phyloP scores from a whole-genome alignment of 2,797 vertebrate species.

The Pantherophis vulpinus region DNA sequence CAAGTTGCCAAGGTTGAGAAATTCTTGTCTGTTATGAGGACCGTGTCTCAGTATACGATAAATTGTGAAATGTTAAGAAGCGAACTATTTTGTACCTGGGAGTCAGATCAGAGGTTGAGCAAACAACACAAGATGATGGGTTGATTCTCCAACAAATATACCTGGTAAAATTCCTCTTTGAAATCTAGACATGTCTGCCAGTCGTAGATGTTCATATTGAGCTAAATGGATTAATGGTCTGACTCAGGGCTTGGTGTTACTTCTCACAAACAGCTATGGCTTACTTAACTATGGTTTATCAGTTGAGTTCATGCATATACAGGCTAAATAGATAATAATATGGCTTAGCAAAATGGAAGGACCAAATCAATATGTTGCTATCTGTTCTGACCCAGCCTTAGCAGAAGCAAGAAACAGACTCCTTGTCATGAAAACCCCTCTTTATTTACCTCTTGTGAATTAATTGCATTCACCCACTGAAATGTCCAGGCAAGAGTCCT shows the following conservation, averaged over 20 bases:
- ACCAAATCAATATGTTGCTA: neutral
- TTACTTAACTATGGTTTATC: neutral
- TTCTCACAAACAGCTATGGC: neutral
- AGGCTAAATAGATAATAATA: neutral
- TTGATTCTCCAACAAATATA: neutral
- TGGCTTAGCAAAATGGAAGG: neutral
- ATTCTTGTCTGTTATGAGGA: neutral
- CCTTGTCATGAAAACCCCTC: no score
- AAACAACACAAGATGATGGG: neutral
- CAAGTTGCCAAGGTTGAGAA: no score
- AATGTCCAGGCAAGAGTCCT: no score
- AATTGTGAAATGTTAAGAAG: neutral
- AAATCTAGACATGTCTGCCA: neutral
- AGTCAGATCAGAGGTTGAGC: neutral
- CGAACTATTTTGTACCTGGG: neutral
- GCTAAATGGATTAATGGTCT: neutral
- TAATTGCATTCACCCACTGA: no score
- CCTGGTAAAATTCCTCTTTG: neutral
- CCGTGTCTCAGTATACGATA: neutral
- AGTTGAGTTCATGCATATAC: neutral
- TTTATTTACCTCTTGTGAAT: no score
- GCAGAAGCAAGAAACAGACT: no score
- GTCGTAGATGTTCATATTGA: neutral
- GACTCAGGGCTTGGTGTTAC: neutral
- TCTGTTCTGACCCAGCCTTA: no score